Percentiles rank a stretch among this genome's conserved stretches.
Conservation (phyloP, 2,888 invertebrate species). For the Pandemis heparana region DNA sequence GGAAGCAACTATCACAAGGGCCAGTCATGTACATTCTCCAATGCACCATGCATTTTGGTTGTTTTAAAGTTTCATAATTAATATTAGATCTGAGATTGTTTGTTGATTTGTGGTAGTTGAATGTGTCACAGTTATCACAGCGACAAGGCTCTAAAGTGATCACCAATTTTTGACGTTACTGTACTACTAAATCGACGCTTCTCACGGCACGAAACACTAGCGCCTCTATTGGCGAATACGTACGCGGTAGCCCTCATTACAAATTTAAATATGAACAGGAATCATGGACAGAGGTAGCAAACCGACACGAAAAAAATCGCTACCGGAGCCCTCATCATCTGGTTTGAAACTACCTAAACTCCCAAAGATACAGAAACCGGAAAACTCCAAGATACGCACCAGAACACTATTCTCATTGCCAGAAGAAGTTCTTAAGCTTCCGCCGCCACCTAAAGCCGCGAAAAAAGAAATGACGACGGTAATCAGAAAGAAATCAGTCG, state of each 20-base stretch:
- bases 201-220: too few species aligned
- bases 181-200: too few species aligned
- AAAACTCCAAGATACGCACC: constrained; percentile 84
- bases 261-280: not conserved
- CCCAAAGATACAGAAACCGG: constrained; percentile 82
- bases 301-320: constrained; percentile 76
- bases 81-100: too few species aligned
- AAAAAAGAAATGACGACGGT: constrained; percentile 62
- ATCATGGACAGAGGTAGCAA: constrained; percentile 64
- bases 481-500: constrained; percentile 67
- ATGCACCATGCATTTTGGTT: too few species aligned
- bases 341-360: constrained; percentile 84
- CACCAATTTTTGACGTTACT: too few species aligned
- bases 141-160: too few species aligned
- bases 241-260: too few species aligned
- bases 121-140: too few species aligned
- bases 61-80: too few species aligned
- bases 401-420: constrained; percentile 87
- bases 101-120: too few species aligned
- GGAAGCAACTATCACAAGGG: too few species aligned
- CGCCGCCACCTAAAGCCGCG: constrained; percentile 69
- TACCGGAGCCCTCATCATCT: constrained; percentile 72
- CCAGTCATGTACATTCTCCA: too few species aligned
- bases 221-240: not conserved
- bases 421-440: constrained; percentile 84